Evolutionary conservation across 2,113 vertebrate genomes (phyloP).

Genomic region (Poecilia latipinna): DNA sequence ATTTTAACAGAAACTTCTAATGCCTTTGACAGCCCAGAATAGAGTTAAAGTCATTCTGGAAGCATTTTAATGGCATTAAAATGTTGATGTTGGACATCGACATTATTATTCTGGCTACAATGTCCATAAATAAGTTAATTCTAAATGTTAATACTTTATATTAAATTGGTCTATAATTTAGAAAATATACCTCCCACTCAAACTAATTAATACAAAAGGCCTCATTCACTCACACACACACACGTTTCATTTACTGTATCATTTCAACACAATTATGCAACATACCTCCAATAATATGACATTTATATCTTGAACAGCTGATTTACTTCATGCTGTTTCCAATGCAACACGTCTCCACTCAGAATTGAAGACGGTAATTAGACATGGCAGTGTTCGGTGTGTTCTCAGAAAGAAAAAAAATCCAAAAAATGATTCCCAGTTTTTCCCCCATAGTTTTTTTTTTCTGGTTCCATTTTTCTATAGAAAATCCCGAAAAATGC

Average conservation of each 20-base stretch:
- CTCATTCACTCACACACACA: too few relatives aligned
- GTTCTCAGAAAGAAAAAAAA: not conserved
- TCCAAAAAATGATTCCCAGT: not conserved
- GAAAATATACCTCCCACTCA: too few relatives aligned
- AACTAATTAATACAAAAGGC: too few relatives aligned
- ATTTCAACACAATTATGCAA: too few relatives aligned
- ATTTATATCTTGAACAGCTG: too few relatives aligned
- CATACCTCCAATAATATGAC: too few relatives aligned
- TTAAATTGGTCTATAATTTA: too few relatives aligned
- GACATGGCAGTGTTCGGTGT: not conserved
- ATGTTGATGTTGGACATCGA: too few relatives aligned
- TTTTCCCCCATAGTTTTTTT: not conserved
- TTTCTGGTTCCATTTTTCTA: slow-evolving; percentile 1
- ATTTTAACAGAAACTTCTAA: not conserved
- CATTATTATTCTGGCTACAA: not conserved
- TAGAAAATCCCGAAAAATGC: not conserved
- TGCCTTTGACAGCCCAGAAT: not conserved
- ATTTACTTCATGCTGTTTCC: not conserved
- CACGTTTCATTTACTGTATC: too few relatives aligned
- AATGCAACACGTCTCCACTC: not conserved
- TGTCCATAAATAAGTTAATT: not conserved
- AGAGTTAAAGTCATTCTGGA: not conserved
- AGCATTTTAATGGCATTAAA: not conserved
- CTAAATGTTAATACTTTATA: not conserved
- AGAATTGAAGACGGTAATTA: not conserved